Conservation (phyloP, 2,113 vertebrate genomes). For the Epinephelus moara region DNA sequence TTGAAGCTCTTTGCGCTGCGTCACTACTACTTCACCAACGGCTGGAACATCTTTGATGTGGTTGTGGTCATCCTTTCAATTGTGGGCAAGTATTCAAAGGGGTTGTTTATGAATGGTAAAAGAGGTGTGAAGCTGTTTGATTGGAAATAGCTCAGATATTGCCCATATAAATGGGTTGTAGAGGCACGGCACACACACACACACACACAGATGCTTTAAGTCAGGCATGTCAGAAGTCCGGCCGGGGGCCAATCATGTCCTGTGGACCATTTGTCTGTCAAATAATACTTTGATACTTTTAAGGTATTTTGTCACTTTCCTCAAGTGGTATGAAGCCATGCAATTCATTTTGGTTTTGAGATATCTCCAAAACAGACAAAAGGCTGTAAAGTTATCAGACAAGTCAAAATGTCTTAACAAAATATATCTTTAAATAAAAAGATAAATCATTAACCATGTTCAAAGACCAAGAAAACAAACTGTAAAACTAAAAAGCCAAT, state of each 20-base stretch:
- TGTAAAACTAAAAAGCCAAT: not conserved
- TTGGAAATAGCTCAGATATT: not conserved
- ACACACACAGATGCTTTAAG: not conserved
- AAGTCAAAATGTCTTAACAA: not conserved
- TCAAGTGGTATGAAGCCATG: not conserved
- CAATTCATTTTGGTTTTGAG: not conserved
- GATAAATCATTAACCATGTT: not conserved
- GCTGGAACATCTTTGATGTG: slow-evolving; percentile 99
- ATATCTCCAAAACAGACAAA: not conserved
- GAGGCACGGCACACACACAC: not conserved
- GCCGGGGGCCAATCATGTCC: too few species aligned
- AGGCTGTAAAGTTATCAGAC: not conserved
- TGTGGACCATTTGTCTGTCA: too few species aligned
- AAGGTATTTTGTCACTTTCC: not conserved
- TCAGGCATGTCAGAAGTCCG: too few species aligned
- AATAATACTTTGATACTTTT: too few species aligned
- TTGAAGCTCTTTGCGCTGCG: slow-evolving; percentile 96
- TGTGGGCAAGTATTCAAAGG: slow-evolving; percentile 90
- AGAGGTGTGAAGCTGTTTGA: not conserved
- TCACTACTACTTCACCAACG: slow-evolving; percentile 98
- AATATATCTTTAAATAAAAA: not conserved
- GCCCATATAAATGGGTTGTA: not conserved
- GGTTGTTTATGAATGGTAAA: not conserved
- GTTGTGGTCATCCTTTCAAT: slow-evolving; percentile 99
- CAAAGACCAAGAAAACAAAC: too few species aligned